Conservation (phyloP, 2,888 invertebrate genomes). For the Antheraea assamensis region DNA sequence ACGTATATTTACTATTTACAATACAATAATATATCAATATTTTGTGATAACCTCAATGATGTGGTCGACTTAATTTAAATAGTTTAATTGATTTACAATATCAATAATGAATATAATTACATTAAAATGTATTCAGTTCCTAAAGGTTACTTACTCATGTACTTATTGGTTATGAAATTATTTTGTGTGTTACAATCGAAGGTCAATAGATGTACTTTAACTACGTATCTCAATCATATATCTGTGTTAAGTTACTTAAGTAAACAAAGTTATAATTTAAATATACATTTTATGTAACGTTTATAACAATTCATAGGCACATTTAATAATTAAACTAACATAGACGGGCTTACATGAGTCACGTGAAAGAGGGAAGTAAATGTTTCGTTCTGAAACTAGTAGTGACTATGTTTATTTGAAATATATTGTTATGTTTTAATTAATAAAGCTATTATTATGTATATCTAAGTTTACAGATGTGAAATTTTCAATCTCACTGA, state of each 20-base stretch:
- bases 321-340: neutral
- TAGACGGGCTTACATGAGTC: neutral
- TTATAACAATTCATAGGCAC: neutral
- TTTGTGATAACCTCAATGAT: neutral
- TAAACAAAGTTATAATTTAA: neutral
- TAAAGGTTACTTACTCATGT: conserved; percentile 20
- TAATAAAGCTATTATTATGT: neutral
- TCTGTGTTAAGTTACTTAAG: neutral
- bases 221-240: conserved; percentile 6
- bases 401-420: neutral
- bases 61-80: neutral
- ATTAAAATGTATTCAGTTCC: conserved; percentile 27
- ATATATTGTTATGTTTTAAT: neutral
- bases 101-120: conserved; percentile 24
- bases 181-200: conserved; percentile 23
- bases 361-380: neutral
- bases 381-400: neutral
- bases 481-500: neutral
- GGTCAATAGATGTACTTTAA: conserved; percentile 14
- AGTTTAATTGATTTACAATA: conserved; percentile 12
- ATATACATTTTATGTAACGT: neutral
- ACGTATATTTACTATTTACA: neutral
- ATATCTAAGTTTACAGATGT: neutral
- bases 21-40: neutral
- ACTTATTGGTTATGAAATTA: conserved; percentile 22